These are phyloP conservation scores for Sarcophaga rosellei DNA, from an alignment of 2,888 invertebrate species.

Conservation along the genomic window DNA sequence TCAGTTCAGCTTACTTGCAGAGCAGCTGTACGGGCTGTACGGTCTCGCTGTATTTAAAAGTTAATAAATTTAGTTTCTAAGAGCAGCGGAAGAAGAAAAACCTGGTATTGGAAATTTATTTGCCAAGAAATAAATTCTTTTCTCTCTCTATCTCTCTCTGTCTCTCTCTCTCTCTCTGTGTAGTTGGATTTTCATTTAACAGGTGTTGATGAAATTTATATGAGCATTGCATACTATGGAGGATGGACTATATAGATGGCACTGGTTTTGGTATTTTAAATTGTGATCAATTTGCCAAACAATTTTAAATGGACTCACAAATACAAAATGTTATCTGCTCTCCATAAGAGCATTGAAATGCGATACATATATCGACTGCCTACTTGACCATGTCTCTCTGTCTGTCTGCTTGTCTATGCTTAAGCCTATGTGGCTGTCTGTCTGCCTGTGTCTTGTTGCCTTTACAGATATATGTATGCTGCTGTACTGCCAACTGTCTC, in stretches of 20 bases:
- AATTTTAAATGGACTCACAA: neutral
- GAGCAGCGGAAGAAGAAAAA: neutral
- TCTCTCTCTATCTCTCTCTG: neutral
- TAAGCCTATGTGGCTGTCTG: neutral
- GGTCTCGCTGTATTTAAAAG: neutral
- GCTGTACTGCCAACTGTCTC: neutral
- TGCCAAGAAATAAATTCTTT: neutral
- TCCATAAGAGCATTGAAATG: neutral
- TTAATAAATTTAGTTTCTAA: conserved; percentile 6
- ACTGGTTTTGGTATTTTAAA: neutral
- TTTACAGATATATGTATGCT: neutral
- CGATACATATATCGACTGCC: neutral
- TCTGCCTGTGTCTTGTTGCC: neutral
- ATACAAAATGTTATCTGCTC: too few species aligned
- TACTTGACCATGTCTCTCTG: neutral
- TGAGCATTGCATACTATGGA: neutral
- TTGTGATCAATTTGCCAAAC: neutral
- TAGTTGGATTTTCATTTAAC: conserved; percentile 20
- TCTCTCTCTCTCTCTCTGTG: neutral
- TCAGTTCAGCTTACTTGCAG: neutral
- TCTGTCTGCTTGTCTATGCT: neutral
- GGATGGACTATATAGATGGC: too few species aligned
- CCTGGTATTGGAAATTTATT: neutral
- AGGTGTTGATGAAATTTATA: conserved; percentile 29
- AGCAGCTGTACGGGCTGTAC: neutral